These are phyloP conservation scores for Drosophila leonis DNA, from an alignment of 2,888 invertebrate species.

Conservation along the genomic window DNA sequence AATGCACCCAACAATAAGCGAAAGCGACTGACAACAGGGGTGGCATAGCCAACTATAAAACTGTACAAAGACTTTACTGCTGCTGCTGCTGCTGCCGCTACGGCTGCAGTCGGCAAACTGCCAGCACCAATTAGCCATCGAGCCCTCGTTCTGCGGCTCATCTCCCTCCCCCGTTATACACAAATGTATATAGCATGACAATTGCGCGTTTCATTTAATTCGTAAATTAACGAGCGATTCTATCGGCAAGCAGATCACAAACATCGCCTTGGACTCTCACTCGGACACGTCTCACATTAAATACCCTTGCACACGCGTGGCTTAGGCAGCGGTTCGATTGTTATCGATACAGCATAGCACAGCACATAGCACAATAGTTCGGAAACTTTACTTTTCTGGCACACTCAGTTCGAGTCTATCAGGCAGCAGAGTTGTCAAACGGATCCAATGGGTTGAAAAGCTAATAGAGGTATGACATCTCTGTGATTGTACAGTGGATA, in stretches of 20 bases:
- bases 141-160: constrained; percentile 14
- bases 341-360: neutral
- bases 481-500: neutral
- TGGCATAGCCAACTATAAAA: constrained; percentile 29
- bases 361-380: too few relatives aligned
- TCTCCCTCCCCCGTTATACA: neutral
- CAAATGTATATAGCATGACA: constrained; percentile 29
- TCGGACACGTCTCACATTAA: constrained; percentile 4
- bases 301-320: constrained; percentile 1
- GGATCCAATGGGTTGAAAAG: neutral
- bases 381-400: neutral
- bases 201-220: constrained; percentile 49
- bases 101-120: constrained; percentile 39
- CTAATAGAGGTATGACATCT: neutral
- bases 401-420: too few relatives aligned
- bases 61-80: constrained; percentile 9
- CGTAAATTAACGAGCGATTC: constrained; percentile 47
- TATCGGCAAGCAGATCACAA: constrained; percentile 36
- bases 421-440: too few relatives aligned
- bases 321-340: neutral
- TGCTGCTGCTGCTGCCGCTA: constrained; percentile 9
- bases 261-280: constrained; percentile 9
- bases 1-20: constrained; percentile 63
- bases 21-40: constrained; percentile 48
- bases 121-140: constrained; percentile 45